A percentile compares a stretch with the other conserved stretches of the same genome.
These are phyloP conservation scores for Bombus sylvicola DNA, from an alignment of 1,140 invertebrate genomes.

Conservation along the genomic window DNA sequence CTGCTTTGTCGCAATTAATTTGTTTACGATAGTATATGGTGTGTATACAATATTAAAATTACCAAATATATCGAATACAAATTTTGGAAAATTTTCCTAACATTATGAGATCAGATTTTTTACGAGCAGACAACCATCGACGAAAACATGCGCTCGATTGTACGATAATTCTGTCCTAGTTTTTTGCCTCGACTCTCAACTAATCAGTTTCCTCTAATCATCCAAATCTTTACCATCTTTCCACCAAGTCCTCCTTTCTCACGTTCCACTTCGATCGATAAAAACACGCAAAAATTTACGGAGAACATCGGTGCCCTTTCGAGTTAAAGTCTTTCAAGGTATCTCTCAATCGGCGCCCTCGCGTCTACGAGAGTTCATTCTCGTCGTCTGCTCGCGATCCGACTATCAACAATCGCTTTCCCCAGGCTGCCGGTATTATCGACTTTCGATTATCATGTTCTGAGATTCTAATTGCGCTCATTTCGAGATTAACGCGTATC, in stretches of 20 bases:
- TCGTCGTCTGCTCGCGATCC: constrained; percentile 16
- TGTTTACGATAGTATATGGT: not conserved
- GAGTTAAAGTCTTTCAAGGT: not conserved
- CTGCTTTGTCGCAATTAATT: not conserved
- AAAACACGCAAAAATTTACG: constrained; percentile 2
- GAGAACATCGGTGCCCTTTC: constrained; percentile 27
- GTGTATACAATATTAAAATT: not conserved
- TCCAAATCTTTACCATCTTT: not conserved
- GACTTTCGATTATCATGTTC: constrained; percentile 52
- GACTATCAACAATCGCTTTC: constrained; percentile 39
- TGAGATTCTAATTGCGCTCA: constrained; percentile 57
- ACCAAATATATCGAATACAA: not conserved
- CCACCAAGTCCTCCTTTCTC: constrained; percentile 25
- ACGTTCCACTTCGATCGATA: constrained; percentile 29
- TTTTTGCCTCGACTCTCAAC: not conserved
- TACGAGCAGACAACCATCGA: not conserved
- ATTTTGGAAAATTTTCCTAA: not conserved
- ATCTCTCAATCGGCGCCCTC: constrained; percentile 30
- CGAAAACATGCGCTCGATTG: not conserved
- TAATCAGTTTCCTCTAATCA: not conserved
- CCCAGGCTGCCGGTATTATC: constrained; percentile 32
- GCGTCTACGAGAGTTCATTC: constrained; percentile 26
- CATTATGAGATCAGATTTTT: not conserved
- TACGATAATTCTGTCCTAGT: not conserved
- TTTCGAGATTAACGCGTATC: constrained; percentile 38